Base-by-base conservation (phyloP, 2,797 vertebrate species). In the Urophycis tenuis region DNA sequence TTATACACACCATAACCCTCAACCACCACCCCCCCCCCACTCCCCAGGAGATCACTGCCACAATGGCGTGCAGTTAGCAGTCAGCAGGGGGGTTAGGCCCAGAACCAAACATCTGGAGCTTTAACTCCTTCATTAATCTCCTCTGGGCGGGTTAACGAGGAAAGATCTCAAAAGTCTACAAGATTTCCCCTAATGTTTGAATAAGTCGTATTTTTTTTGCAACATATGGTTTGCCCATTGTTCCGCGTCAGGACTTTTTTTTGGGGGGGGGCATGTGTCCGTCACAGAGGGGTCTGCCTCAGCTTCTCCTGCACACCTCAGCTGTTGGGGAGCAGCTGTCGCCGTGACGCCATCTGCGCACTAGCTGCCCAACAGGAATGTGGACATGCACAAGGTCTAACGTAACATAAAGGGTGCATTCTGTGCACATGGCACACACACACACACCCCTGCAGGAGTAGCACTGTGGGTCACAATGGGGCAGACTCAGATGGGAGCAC, bases 251-350 rank as follows among this genome's bases (percentile, higher is more conserved):
- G 53, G n/a, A 29, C 53, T 29, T 8, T 19, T 64, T n/a, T n/a
- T n/a, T n/a, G n/a, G n/a, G n/a, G n/a, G n/a, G n/a, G n/a, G n/a
- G n/a, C n/a, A n/a, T n/a, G n/a, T 45, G 41, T 45, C 41, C 3
- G 19, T 49, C 45, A n/a, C n/a, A n/a, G n/a, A 5, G 45, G 25
- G 53, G 22, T 60, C 5, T 60, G 45, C 3, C 45, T 49, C 45
- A 3, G 45, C 45, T 49, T 22, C 45, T 49, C 3, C 45, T 19
- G 45, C 45, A 79, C 80, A 83, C 77, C 88, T 90, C 89, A 90
- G 89, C 90, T 90, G 90, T 86, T 83, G 78, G n/a, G 29, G 81
- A 81, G 82, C 90, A 91, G 88, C 89, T 91, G 90, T 77, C 84
- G 60, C 75, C 0, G n/a, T 85, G 83, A 86, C 72, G 60, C 81